Evolutionary conservation across 23 tunicate genomes (phyloP).

Genomic region (Trididemnum miniatum): DNA sequence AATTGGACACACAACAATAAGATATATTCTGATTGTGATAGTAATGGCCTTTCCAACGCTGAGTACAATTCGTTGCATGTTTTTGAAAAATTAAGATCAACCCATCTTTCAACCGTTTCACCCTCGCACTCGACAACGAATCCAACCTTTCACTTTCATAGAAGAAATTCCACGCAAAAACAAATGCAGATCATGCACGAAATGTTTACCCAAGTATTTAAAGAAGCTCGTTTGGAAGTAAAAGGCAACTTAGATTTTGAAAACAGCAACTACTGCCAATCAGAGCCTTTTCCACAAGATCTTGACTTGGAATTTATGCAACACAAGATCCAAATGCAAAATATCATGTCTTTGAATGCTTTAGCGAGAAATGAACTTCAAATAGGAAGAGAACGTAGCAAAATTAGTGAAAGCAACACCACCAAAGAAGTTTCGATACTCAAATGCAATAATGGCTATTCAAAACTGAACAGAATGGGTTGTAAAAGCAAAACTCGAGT

Average conservation of each 20-base stretch:
- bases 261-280: background rate
- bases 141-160: no score
- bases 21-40: no score
- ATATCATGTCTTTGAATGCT: background rate
- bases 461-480: background rate
- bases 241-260: background rate
- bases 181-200: background rate
- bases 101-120: no score
- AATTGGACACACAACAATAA: no score
- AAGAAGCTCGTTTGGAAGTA: background rate
- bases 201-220: background rate
- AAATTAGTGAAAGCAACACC: background rate
- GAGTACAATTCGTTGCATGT: no score
- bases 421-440: no score
- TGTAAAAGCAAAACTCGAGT: background rate
- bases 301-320: background rate
- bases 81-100: no score
- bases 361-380: background rate
- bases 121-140: no score
- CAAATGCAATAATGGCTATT: no score
- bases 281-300: background rate
- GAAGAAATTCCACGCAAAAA: no score
- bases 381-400: background rate
- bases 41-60: no score
- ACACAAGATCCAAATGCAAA: background rate